These are phyloP conservation scores for Scomberomorus guttatus DNA, from an alignment of 2,797 vertebrate genomes.

Conservation along the genomic window DNA sequence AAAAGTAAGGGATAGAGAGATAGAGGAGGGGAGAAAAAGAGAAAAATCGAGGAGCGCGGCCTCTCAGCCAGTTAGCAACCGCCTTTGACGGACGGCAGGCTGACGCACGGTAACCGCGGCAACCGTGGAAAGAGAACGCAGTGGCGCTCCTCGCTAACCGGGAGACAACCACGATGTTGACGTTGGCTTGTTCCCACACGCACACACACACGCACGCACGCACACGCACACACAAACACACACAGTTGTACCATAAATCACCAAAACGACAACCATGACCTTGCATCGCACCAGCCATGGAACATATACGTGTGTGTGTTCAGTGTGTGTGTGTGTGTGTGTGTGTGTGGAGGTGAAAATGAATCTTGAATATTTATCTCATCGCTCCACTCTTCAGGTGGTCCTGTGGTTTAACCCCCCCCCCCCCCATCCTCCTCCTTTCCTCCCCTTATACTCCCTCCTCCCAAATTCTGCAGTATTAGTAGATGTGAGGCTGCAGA, in stretches of 20 bases:
- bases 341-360: constrained; percentile 40
- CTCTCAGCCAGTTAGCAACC: constrained; percentile 71
- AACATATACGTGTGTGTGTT: constrained; percentile 54
- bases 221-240: constrained; percentile 20
- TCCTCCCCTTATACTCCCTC: not conserved
- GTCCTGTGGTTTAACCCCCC: constrained; percentile 55
- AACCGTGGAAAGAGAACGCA: constrained; percentile 80
- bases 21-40: not conserved
- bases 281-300: constrained; percentile 53
- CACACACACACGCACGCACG: constrained; percentile 34
- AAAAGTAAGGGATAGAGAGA: not conserved
- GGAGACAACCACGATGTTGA: constrained; percentile 80
- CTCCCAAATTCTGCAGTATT: not conserved
- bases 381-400: constrained; percentile 63
- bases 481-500: not conserved
- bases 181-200: constrained; percentile 66
- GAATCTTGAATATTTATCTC: constrained; percentile 67
- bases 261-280: constrained; percentile 72
- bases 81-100: constrained; percentile 63
- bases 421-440: not conserved
- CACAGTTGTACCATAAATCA: constrained; percentile 77
- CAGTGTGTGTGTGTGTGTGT: constrained; percentile 24
- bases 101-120: constrained; percentile 78
- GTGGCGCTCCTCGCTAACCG: constrained; percentile 67
- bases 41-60: constrained; percentile 4